Percentiles rank a stretch among this genome's conserved stretches.
phyloP scores from a whole-genome alignment of 2,797 vertebrate genomes.

The Coracias cyanogaster region DNA sequence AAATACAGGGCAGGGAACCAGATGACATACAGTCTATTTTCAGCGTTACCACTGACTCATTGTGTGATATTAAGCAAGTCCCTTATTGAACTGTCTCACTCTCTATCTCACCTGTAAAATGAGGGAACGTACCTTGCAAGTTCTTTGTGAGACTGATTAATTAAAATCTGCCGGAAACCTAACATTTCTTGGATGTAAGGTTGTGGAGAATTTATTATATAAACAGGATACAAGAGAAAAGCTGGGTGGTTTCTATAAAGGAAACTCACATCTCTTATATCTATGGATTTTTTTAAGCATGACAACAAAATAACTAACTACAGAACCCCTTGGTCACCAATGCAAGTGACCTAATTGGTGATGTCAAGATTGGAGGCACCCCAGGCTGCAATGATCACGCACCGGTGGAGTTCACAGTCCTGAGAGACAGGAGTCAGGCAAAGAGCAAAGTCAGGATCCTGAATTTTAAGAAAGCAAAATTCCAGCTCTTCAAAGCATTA shows the following conservation, averaged over 20 bases:
- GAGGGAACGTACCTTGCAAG: constrained; percentile 30
- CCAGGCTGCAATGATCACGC: background rate
- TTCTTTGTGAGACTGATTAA: constrained; percentile 40
- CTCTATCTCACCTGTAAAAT: constrained; percentile 42
- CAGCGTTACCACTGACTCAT: constrained; percentile 50
- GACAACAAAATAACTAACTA: constrained; percentile 19
- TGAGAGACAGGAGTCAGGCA: background rate
- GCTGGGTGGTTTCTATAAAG: background rate
- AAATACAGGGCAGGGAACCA: constrained; percentile 12
- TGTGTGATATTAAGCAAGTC: constrained; percentile 31
- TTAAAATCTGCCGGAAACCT: constrained; percentile 9
- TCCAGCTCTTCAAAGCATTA: background rate
- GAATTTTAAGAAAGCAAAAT: background rate
- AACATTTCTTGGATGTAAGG: background rate
- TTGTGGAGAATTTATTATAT: constrained; percentile 5
- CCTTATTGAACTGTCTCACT: constrained; percentile 38
- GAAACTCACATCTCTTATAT: background rate
- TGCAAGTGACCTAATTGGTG: background rate
- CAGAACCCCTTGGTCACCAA: background rate
- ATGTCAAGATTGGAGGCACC: background rate
- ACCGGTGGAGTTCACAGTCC: background rate
- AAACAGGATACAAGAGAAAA: background rate
- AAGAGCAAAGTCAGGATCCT: background rate
- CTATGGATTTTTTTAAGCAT: background rate
- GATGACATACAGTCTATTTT: constrained; percentile 38